A percentile compares a stretch with the other conserved stretches of the same genome.
These are phyloP conservation scores for Tigriopus californicus DNA, from an alignment of 2,888 invertebrate genomes.

Conservation along the genomic window DNA sequence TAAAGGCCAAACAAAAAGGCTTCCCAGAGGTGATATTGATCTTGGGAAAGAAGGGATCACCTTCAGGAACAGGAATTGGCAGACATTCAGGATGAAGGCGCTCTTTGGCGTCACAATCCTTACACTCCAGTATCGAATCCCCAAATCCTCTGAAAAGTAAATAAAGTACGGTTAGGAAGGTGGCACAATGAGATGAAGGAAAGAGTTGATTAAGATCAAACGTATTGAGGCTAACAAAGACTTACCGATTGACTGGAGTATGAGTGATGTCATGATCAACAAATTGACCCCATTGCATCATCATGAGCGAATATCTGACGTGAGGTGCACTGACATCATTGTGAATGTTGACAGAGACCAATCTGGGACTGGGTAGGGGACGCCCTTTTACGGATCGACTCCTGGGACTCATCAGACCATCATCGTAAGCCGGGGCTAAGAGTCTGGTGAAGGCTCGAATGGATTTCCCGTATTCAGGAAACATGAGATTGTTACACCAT, in stretches of 20 bases:
- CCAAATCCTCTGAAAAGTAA: slow-evolving; percentile 26
- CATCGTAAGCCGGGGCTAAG: slow-evolving; percentile 29
- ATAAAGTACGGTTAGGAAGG: no score
- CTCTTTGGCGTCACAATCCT: slow-evolving; percentile 31
- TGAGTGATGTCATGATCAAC: slow-evolving; percentile 38
- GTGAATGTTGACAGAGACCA: slow-evolving; percentile 33
- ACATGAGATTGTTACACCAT: slow-evolving; percentile 33
- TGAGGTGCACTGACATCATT: slow-evolving; percentile 30
- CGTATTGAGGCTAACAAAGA: not conserved
- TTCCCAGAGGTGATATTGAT: slow-evolving; percentile 27
- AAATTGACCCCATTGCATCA: slow-evolving; percentile 40
- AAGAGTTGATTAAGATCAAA: not conserved
- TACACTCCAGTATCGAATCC: slow-evolving; percentile 31
- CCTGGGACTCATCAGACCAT: slow-evolving; percentile 25
- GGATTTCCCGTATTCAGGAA: slow-evolving; percentile 30
- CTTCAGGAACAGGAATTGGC: slow-evolving; percentile 33
- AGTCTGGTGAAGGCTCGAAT: slow-evolving; percentile 29
- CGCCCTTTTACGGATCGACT: slow-evolving; percentile 21
- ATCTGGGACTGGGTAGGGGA: slow-evolving; percentile 31
- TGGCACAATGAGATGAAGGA: not conserved
- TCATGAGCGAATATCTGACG: slow-evolving; percentile 32
- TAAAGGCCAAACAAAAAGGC: slow-evolving; percentile 34
- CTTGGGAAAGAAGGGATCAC: slow-evolving; percentile 34
- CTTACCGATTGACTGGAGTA: slow-evolving; percentile 33
- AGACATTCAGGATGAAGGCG: slow-evolving; percentile 35